These are phyloP conservation scores for Temnothorax rugatulus DNA, from an alignment of 2,888 invertebrate genomes.

Conservation along the genomic window DNA sequence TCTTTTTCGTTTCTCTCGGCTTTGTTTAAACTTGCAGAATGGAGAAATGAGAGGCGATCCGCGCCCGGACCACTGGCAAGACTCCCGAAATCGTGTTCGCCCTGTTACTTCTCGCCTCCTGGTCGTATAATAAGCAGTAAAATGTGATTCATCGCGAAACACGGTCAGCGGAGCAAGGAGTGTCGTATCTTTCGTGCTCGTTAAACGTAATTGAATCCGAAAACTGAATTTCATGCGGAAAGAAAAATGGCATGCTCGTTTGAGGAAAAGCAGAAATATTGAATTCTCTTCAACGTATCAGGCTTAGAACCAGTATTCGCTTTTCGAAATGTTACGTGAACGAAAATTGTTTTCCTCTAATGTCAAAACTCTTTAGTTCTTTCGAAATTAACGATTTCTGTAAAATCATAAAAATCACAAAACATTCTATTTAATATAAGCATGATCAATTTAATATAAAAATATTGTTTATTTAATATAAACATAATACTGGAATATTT, in stretches of 20 bases:
- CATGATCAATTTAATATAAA: slow-evolving; percentile 7
- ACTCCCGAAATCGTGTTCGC: slow-evolving; percentile 73
- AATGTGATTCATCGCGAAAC: slow-evolving; percentile 49
- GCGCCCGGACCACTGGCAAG: slow-evolving; percentile 74
- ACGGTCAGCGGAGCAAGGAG: slow-evolving; percentile 14
- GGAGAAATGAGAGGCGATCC: slow-evolving; percentile 75
- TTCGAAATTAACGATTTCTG: not conserved
- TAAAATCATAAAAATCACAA: slow-evolving; percentile 14
- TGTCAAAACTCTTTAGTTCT: not conserved
- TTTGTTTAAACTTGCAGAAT: slow-evolving; percentile 62
- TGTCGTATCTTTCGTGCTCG: slow-evolving; percentile 4
- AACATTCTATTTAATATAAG: slow-evolving; percentile 11
- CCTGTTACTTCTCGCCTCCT: slow-evolving; percentile 44
- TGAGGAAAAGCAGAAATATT: not conserved
- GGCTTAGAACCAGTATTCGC: too few relatives aligned
- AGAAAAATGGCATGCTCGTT: not conserved
- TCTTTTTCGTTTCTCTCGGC: not conserved
- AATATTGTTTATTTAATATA: slow-evolving; percentile 46
- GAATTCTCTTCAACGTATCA: not conserved
- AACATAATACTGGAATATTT: slow-evolving; percentile 48
- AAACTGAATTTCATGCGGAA: not conserved
- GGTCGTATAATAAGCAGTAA: slow-evolving; percentile 48
- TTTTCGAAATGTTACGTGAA: not conserved
- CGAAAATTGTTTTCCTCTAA: not conserved
- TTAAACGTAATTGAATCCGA: slow-evolving; percentile 33